Evolutionary conservation across 2,888 invertebrate species (phyloP).

Genomic region (Synergus gifuensis): DNA sequence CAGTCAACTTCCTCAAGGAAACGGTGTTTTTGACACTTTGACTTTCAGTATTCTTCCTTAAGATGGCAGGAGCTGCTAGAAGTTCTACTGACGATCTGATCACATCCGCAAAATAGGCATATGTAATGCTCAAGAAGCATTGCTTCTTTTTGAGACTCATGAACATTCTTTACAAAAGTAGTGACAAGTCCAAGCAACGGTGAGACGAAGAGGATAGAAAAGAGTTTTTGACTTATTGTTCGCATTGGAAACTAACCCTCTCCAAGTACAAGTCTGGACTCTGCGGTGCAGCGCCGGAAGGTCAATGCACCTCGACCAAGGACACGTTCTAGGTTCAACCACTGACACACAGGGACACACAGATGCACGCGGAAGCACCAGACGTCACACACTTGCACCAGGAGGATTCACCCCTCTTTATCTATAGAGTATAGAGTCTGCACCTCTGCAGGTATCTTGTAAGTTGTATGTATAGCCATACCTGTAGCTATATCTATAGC

Average conservation of each 20-base stretch:
- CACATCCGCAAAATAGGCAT: not conserved
- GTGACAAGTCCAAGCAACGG: too few relatives aligned
- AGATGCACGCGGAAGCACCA: slow-evolving; percentile 49
- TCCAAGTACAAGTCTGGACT: slow-evolving; percentile 29
- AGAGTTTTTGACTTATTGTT: not conserved
- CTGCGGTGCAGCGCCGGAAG: slow-evolving; percentile 67
- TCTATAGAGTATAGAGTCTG: too few relatives aligned
- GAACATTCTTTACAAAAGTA: too few relatives aligned
- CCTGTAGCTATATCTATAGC: too few relatives aligned
- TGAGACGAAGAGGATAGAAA: too few relatives aligned
- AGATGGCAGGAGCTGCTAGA: too few relatives aligned
- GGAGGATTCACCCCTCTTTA: slow-evolving; percentile 41
- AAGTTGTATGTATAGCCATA: too few relatives aligned
- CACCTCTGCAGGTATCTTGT: too few relatives aligned
- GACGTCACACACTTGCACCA: slow-evolving; percentile 46
- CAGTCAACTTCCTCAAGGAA: too few relatives aligned
- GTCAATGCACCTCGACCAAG: slow-evolving; percentile 76
- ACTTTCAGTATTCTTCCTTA: too few relatives aligned
- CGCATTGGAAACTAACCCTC: slow-evolving; percentile 22
- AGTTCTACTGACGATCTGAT: too few relatives aligned
- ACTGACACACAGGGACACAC: slow-evolving; percentile 48
- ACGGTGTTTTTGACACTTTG: too few relatives aligned
- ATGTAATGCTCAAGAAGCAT: not conserved
- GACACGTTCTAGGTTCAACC: slow-evolving; percentile 75
- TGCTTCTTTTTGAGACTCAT: not conserved